Evolutionary conservation across 2,797 vertebrate species (phyloP).

Genomic region (Taeniopygia guttata): DNA sequence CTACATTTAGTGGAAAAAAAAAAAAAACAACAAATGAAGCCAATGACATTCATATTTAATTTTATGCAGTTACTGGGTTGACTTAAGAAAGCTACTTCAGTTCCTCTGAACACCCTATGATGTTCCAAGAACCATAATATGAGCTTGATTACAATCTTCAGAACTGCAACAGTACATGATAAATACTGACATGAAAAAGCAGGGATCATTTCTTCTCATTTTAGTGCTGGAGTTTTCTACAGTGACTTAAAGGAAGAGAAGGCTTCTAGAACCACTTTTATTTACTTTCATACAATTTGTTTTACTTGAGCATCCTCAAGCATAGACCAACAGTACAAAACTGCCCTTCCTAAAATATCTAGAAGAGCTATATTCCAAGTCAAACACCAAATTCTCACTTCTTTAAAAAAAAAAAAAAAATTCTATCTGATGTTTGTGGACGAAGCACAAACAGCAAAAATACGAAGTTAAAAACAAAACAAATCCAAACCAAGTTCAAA

Average conservation of each 20-base stretch:
- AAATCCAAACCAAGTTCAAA: background rate
- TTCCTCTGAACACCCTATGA: background rate
- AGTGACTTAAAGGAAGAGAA: background rate
- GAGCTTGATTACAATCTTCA: background rate
- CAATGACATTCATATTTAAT: background rate
- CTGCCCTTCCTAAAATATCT: background rate
- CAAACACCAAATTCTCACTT: background rate
- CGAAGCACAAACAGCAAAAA: background rate
- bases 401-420: background rate
- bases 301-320: background rate
- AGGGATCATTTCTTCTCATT: background rate
- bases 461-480: background rate
- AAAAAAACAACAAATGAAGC: background rate
- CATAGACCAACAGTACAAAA: background rate
- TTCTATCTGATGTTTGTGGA: background rate
- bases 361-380: background rate
- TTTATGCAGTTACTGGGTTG: background rate
- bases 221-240: background rate
- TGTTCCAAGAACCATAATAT: background rate
- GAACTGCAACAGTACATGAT: background rate
- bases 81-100: background rate
- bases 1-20: background rate
- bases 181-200: background rate
- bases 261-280: background rate
- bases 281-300: background rate